Conservation (phyloP, 1,140 invertebrate genomes). For the Stegodyphus mimosarum region DNA sequence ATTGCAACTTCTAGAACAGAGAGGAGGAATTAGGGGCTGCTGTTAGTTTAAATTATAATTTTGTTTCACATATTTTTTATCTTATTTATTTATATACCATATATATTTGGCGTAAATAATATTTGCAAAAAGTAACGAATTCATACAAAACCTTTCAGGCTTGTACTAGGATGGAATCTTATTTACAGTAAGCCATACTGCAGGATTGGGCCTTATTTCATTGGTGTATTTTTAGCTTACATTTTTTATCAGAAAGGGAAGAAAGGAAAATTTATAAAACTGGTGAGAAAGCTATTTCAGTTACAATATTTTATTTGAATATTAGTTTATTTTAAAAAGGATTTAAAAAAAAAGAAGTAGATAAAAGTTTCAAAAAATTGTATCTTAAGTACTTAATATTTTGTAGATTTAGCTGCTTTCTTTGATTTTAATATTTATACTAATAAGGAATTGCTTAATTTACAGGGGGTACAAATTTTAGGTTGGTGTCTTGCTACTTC, state of each 20-base stretch:
- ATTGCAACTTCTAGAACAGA: too few species aligned
- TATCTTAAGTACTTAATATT: too few species aligned
- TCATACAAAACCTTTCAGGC: neutral
- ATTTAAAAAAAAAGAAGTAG: neutral
- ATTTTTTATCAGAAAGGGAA: constrained; percentile 63
- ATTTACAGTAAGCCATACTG: constrained; percentile 81
- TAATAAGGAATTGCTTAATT: neutral
- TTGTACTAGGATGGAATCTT: constrained; percentile 72
- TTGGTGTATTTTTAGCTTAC: constrained; percentile 70
- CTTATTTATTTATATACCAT: too few species aligned
- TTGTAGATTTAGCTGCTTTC: neutral
- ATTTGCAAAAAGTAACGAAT: too few species aligned
- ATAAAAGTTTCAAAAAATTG: neutral
- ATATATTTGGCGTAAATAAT: too few species aligned
- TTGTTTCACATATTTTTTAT: too few species aligned
- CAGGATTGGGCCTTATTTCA: constrained; percentile 70
- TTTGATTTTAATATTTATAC: neutral
- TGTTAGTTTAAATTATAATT: too few species aligned
- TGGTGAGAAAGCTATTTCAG: neutral
- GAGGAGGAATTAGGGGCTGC: too few species aligned
- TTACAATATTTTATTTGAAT: neutral
- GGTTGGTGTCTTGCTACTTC: constrained; percentile 41
- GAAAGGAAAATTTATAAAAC: neutral
- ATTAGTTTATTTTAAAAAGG: too few species aligned
- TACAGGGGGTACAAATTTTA: constrained; percentile 21